Evolutionary conservation across 2,113 vertebrate genomes (phyloP), one percentile per base, ranked within the genome.

Genomic region (Epinephelus lanceolatus): DNA sequence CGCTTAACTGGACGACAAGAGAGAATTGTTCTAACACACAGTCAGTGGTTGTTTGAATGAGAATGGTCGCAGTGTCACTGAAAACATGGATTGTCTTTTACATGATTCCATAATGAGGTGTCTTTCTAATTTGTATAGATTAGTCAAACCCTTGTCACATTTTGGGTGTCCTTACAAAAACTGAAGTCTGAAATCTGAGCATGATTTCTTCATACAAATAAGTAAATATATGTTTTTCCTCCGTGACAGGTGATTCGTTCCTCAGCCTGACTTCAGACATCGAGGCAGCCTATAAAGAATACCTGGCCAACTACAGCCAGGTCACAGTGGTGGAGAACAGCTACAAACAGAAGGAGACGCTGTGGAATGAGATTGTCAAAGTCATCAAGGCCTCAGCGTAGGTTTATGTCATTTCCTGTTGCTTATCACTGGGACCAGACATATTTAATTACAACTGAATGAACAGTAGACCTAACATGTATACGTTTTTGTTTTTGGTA

Each of bases 241-340:
- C 80, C 14, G 83, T 71, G 57, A 9, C 86, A 99, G 98, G 98
- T 60, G 60, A 94, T 1, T 79, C 97, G 0, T 99, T 99, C 93
- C 96, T 98, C 80, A 94, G 95, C 57, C 94, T 97, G 91, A 97
- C 96, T 68, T 93, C 95, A 9, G 97, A 98, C 84, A 95, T 99
- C 15, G 97, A 99, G 85, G 91, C 83, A 0, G 93, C 95, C 18
- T 99, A 99, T 74, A 97, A 95, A 81, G 94, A 96, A 72, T 99
- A 99, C 88, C 96, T 98, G 91, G 92, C 95, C 85, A 95, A 95
- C 96, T 99, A 98, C 0, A 96, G 93, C 42, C 94, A 96, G 2
- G 91, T 97, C 2, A 95, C 97, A 0, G 71, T 92, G 69, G 75
- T 97, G 86, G 95, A 99, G 90, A 95, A 97, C 74, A 86, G 83